Evolutionary conservation across 1,140 invertebrate genomes (phyloP), one percentile per base, ranked within the genome.

Genomic region (Heliothis virescens): DNA sequence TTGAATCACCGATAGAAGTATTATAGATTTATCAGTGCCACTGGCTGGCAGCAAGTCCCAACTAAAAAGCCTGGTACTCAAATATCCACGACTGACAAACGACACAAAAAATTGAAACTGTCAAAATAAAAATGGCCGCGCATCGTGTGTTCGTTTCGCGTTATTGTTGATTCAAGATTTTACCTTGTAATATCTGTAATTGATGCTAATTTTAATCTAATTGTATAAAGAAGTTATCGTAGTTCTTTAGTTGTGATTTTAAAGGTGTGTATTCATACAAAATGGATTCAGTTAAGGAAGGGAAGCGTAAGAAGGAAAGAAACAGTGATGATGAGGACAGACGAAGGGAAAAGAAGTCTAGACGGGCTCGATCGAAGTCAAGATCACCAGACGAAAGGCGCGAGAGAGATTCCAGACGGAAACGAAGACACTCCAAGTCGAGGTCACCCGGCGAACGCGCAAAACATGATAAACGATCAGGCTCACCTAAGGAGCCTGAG

Each of bases 381-480:
- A 82, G 83, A 69, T 89, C 92, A 21, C 88, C 85, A 5, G 84
- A 78, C 7, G 59, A 83, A 10, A 72, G 21, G 29, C 81, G 83
- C 5, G 85, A 91, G 3, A 89, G 71, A 67, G 88, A 90, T 21
- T 85, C 81, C n/a, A 85, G 82, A 65, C 87, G 91, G 15, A 94
- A 91, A 82, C 85, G 91, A 41, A 89, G 73, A 62, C 86, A 90
- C 88, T 94, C 93, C 7, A 86, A 79, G 55, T 94, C 92, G 2
- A 81, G 77, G 34, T 90, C 90, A 41, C 89, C 89, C 9, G 82
- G 87, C 10, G 71, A 63, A 12, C 48, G 63, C 3, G 59, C 62
- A 2, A 91, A 89, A 79, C 79, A 85, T 18, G 90, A 89, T 47
- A 92, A 85, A 81, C 84, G 52, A 81, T 47, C 82, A 26, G 48